Base-by-base conservation (phyloP, 2,797 vertebrate genomes). In the Philypnodon macrostomus region DNA sequence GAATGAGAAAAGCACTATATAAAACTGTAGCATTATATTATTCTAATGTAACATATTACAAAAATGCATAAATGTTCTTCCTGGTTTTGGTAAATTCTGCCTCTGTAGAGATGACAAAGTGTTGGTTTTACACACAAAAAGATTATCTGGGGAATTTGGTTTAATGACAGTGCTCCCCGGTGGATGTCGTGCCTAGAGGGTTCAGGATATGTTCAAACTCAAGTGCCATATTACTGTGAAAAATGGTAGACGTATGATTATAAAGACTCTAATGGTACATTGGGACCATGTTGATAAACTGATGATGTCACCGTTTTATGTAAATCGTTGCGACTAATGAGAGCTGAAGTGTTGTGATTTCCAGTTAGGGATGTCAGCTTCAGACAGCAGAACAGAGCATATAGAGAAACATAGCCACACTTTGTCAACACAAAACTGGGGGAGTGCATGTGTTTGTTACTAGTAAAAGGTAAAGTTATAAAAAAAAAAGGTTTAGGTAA, bases 151-250 rank as follows among this genome's bases (percentile, higher is more conserved):
- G 26, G 45, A 51, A 67, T 74, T 61, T 57, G 18, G 31, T 50
- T 47, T 66, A 68, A 75, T 68, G 57, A 76, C 53, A 15, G n/a
- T 34, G 55, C 48, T 57, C 53, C 51, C 53, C 3, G 17, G 26
- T 33, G 44, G 18, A 6, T 47, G 17, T 47, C 24, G 44, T 34
- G 44, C n/a, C 44, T 14, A 8, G 18, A 47, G 56, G 57, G n/a
- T 29, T 42, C 40, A 48, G 53, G 23, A 33, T 30, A 12, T 26
- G 16, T 19, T 44, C 9, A 15, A 44, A 9, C 24, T 9, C 17
- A 19, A 23, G 21, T 19, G 10, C 16, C 18, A 10, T 19, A 37
- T 39, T n/a, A 39, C 8, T 23, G 11, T 21, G 19, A 10, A 60
- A 26, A 57, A 24, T 29, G 19, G 17, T 21, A 39, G 12, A 4